Evolutionary conservation across 2,888 invertebrate genomes (phyloP), one percentile per base, ranked within the genome.

Genomic region (Xylophagus ater): DNA sequence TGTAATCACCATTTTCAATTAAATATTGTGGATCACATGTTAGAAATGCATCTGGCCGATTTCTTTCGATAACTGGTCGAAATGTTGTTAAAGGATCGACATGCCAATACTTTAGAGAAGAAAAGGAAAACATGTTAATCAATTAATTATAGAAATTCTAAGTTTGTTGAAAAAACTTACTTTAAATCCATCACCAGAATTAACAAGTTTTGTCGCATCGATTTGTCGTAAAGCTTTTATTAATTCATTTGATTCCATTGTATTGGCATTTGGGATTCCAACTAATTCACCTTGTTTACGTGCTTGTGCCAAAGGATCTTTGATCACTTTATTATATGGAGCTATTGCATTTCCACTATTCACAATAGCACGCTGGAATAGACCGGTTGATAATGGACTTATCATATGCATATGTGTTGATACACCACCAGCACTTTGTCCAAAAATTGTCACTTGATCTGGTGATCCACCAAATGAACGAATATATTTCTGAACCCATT

Each of bases 1-100:
- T 51, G 35, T 69, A 67, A 23, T 55, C 53, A 9, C 68, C 68
- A n/a, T 42, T 45, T 32, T 51, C 48, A 15, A 72, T 49, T 21
- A 67, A 50, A 10, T 60, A 49, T 9, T 54, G 35, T 0, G 73
- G 73, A 38, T 65, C 54, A 37, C 56, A 57, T 0, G 60, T 62
- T 1, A 73, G 45, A 48, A 71, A 72, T 2, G 70, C 65, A 19
- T 63, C 58, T 0, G 56, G 48, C 17, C 60, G 34, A 4, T 41
- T 41, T 9, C 28, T 5, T 50, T 73, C 73, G 5, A 67, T 53
- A 2, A 67, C 68, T 0, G 68, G 62, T 0, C 64, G 59, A 49
- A 60, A 72, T 33, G 65, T 58, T 2, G 62, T 62, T 38, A 71
- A 44, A 4, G 71, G 71, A 51, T 72, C 71, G 3, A 67, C 57